Base-by-base conservation (phyloP, 2,113 vertebrate species). In the Pagrus major region DNA sequence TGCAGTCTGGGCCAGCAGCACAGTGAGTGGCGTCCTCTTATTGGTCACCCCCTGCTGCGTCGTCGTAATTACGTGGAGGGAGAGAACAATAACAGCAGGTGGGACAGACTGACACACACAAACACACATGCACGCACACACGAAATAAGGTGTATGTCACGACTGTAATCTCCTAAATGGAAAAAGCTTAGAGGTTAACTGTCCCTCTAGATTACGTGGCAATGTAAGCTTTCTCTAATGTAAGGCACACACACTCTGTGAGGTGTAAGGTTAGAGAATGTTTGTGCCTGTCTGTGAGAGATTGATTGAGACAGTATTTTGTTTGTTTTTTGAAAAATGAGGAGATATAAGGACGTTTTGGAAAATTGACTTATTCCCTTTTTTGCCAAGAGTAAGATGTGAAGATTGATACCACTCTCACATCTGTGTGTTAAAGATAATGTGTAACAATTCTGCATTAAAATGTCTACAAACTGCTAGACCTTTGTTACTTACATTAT, bases 21-120 rank as follows among this genome's bases (percentile, higher is more conserved):
- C 82, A 75, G 56, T 27, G 37, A 79, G 18, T 16, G 63, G 15
- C 56, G 64, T 83, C 71, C 58, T 81, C 41, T 60, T 55, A 71
- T 76, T 81, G 72, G 75, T 15, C 6, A 63, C 55, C 72, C 46
- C 79, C 81, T 81, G 71, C 80, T 74, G 72, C 33, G 64, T 29
- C 52, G 49, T 71, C 47, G 47, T 84, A 84, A 84, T 73, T 80
- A 76, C 20, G 35, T 66, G 76, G 60, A 68, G 66, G 74, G 70
- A 75, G 52, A 76, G 74, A 84, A 65, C 51, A 66, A 54, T 31
- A 80, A 81, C 16, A 90, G 80, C 71, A 67, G 86, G 78, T 82
- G 77, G 79, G 25, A 44, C 70, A 42, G 27, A 29, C 35, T 33
- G 46, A 54, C 61, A 54, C 39, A 58, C 21, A 60, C 21, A 69